Evolutionary conservation across 2,888 invertebrate genomes (phyloP).

Genomic region (Crossocerus cetratus): DNA sequence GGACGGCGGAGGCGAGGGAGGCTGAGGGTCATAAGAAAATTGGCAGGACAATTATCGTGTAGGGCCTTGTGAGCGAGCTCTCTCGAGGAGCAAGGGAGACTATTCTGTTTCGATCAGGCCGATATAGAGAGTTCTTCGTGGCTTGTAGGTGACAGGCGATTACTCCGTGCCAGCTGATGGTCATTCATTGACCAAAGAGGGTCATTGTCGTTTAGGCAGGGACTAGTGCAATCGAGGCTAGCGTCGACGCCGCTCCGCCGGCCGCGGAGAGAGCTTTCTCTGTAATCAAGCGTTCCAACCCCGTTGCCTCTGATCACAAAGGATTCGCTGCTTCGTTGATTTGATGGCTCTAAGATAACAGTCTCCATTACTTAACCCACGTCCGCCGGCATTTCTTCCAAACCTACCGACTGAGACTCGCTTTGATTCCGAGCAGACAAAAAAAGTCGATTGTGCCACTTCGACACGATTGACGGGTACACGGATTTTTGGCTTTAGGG

Average conservation of each 20-base stretch:
- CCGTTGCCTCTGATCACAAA: slow-evolving; percentile 43
- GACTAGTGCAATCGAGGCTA: slow-evolving; percentile 45
- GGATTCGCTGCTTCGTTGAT: slow-evolving; percentile 46
- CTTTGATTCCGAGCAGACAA: too few species aligned
- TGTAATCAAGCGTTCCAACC: slow-evolving; percentile 48
- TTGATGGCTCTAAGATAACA: slow-evolving; percentile 45
- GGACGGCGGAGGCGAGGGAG: slow-evolving; percentile 12
- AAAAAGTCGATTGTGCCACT: too few species aligned
- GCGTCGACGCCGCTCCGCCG: slow-evolving; percentile 13
- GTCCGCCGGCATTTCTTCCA: slow-evolving; percentile 16
- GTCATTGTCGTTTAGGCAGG: slow-evolving; percentile 56
- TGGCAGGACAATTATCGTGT: slow-evolving; percentile 37
- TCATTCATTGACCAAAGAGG: slow-evolving; percentile 58
- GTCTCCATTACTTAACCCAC: slow-evolving; percentile 29
- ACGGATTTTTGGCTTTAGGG: too few species aligned
- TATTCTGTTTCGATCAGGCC: slow-evolving; percentile 41
- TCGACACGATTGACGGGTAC: too few species aligned
- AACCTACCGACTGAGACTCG: background rate
- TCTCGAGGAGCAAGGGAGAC: slow-evolving; percentile 23
- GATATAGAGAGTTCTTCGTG: slow-evolving; percentile 49
- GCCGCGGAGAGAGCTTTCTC: slow-evolving; percentile 17
- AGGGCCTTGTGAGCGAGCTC: slow-evolving; percentile 19
- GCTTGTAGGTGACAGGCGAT: slow-evolving; percentile 56
- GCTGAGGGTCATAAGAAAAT: slow-evolving; percentile 29
- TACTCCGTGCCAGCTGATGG: slow-evolving; percentile 52